These are phyloP conservation scores for Amphipyra tragopoginis DNA, from an alignment of 2,888 invertebrate species.

Conservation along the genomic window DNA sequence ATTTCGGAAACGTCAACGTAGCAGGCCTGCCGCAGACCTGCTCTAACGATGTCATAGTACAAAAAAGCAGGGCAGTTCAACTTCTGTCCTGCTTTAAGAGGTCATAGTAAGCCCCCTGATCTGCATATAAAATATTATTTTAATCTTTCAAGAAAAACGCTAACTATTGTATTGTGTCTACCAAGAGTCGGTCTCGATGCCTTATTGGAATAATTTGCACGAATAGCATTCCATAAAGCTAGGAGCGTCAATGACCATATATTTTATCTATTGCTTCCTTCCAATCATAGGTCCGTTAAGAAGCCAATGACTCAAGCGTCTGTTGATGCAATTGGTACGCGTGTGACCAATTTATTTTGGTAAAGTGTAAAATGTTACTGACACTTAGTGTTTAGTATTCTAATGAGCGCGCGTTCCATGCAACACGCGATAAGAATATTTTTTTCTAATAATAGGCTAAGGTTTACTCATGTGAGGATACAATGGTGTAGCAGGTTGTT, in stretches of 20 bases:
- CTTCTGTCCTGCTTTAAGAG: no score
- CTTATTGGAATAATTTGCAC: constrained; percentile 21
- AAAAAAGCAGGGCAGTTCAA: no score
- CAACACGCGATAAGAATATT: constrained; percentile 50
- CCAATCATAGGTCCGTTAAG: constrained; percentile 50
- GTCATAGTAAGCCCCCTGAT: no score
- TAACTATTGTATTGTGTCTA: background rate
- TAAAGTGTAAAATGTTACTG: constrained; percentile 49
- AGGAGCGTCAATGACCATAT: constrained; percentile 11
- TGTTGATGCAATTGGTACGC: constrained; percentile 55
- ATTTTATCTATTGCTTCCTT: constrained; percentile 48
- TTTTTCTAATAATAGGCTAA: constrained; percentile 31
- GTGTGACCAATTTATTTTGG: constrained; percentile 52
- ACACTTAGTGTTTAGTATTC: constrained; percentile 56
- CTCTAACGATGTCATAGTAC: no score
- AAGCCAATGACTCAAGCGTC: constrained; percentile 48
- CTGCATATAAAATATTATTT: no score
- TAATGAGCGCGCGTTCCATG: constrained; percentile 46
- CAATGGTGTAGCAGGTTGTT: constrained; percentile 1
- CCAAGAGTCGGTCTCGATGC: background rate
- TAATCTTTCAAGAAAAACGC: no score
- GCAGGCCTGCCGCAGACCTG: no score
- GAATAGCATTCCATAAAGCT: constrained; percentile 12
- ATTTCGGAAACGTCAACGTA: no score
- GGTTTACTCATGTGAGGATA: constrained; percentile 19